Base-by-base conservation (phyloP, 2,113 vertebrate genomes). In the Mobula birostris region DNA sequence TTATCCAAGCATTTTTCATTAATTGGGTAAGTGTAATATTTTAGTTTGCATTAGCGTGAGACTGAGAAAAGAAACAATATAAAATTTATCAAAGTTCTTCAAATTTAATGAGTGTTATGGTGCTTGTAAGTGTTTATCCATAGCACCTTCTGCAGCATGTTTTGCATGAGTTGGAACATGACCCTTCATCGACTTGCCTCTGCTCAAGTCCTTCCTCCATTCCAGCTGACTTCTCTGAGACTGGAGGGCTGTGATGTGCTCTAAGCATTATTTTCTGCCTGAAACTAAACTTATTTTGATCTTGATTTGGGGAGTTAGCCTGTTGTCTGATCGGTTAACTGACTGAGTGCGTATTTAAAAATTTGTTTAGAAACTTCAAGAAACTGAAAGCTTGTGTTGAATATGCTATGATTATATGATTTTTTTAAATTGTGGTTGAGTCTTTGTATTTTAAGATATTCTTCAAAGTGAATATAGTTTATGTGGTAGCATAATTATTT, bases 1-100 rank as follows among this genome's bases (percentile, higher is more conserved):
- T 99, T 96, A 98, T 98, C 94, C 99, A 99, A 94, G 99, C 99
- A 6, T 99, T 98, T 96, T 99, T 99, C 97, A 99, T 99, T 96
- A 99, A 99, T 95, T 99, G 99, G 99, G 99, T 99, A 97, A 98
- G 96, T 97, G 95, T 14, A 1, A 91, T 48, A n/a, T 56, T 56
- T 90, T 7, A 36, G n/a, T 80, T 87, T 94, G 27, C 58, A 48
- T 15, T 90, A 32, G 15, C 66, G 5, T 19, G 29, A 17, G 12
- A 66, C 61, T 32, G 61, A 66, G 58, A 66, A 63, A 88, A 88
- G 6, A 74, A 29, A 63, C 7, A 1, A 32, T 90, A 9, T 19
- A 68, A 17, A 58, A 48, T 48, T 36, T 58, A n/a, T 66, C 27
- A 15, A 87, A 88, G 63, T 14, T 29, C 29, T 19, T 63, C 58